Percentiles rank a stretch among this genome's conserved stretches.
phyloP scores from a whole-genome alignment of 2,888 invertebrate species.

The Yponomeuta evonymella region DNA sequence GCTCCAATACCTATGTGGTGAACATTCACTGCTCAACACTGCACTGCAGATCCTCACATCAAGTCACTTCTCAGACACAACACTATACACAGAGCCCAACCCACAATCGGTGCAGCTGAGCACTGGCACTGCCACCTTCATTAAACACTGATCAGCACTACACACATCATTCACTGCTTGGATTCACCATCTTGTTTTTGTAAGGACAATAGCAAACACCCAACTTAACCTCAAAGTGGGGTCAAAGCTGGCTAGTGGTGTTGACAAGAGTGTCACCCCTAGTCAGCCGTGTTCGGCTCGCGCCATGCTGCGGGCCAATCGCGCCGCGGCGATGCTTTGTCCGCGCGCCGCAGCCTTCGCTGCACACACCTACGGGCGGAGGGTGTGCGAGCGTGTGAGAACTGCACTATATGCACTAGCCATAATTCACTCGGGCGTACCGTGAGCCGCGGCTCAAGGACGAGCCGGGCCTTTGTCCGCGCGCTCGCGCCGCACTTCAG shows the following conservation, averaged over 20 bases:
- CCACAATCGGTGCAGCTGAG: neutral
- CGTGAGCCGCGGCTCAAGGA: conserved; percentile 36
- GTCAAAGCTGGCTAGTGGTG: conserved; percentile 53
- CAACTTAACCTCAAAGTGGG: conserved; percentile 70
- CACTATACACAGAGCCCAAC: neutral
- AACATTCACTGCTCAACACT: neutral
- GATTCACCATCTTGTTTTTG: neutral
- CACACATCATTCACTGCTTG: neutral
- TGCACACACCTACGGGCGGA: conserved; percentile 57
- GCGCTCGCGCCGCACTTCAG: conserved; percentile 10
- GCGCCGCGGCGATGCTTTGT: conserved; percentile 54
- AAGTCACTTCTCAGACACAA: neutral
- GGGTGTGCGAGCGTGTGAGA: conserved; percentile 52
- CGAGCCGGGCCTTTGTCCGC: conserved; percentile 19
- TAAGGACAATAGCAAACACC: conserved; percentile 26
- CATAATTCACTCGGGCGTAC: conserved; percentile 53
- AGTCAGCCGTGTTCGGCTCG: neutral
- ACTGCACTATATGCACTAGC: conserved; percentile 55
- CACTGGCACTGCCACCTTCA: neutral
- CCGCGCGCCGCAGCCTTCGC: conserved; percentile 70
- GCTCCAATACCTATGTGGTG: neutral
- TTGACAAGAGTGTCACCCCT: conserved; percentile 49
- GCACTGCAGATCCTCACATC: neutral
- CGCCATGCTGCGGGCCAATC: conserved; percentile 40
- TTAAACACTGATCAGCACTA: neutral